These are phyloP conservation scores for Heliopora coerulea DNA, from an alignment of 92 coral and sea anemone species.

Conservation along the genomic window DNA sequence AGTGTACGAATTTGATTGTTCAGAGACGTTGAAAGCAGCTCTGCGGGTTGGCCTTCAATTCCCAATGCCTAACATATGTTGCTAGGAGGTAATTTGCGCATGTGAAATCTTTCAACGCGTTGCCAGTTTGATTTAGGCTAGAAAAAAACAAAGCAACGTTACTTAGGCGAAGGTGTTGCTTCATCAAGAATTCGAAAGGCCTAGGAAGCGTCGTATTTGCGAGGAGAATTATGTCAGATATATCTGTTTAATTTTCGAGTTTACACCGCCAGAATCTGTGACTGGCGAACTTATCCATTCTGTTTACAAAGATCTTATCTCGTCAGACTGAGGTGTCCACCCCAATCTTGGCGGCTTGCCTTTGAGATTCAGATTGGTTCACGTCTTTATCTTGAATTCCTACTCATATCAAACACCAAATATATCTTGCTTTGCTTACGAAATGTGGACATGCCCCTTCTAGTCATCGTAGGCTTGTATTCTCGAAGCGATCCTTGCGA, in stretches of 20 bases:
- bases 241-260: background rate
- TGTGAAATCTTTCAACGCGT: background rate
- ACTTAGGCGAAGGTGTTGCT: background rate
- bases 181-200: background rate
- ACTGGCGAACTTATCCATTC: constrained; percentile 13
- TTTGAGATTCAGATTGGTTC: constrained; percentile 42
- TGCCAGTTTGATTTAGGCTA: background rate
- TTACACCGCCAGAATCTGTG: constrained; percentile 2
- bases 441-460: too few relatives aligned
- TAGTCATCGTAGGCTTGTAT: too few relatives aligned
- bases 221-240: background rate
- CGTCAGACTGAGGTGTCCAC: constrained; percentile 13
- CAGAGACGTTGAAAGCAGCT: background rate
- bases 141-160: constrained; percentile 4
- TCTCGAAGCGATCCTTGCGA: too few relatives aligned
- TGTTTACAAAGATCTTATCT: constrained; percentile 34
- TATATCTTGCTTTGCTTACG: background rate
- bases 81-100: background rate
- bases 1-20: background rate
- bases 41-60: background rate
- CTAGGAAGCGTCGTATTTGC: constrained; percentile 14
- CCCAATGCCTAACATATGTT: background rate
- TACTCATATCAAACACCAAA: background rate
- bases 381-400: constrained; percentile 28
- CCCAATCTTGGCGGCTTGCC: constrained; percentile 4